Evolutionary conservation across 2,113 vertebrate genomes (phyloP), one percentile per base, ranked within the genome.

Genomic region (Phrynosoma platyrhinos): DNA sequence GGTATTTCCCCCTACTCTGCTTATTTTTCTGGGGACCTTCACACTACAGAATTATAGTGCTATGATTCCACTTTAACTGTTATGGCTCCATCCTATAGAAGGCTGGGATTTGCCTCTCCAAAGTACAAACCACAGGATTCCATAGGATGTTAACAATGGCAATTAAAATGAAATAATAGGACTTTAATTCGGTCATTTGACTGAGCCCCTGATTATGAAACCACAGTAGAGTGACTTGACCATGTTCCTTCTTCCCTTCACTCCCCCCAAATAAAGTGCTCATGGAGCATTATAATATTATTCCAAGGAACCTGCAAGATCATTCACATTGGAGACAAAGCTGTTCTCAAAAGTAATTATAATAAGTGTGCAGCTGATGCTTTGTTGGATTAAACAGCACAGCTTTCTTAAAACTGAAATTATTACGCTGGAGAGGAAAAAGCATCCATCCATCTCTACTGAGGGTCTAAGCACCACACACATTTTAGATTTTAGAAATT

Each of bases 321-420:
- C 89, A 92, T 93, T 93, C 92, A 72, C 83, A 90, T 84, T 72
- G 64, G 90, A 91, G 88, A 87, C 82, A 87, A 94, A 93, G 88
- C 91, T 92, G 89, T 55, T 40, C 69, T 93, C 86, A 76, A 90
- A 93, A 92, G 87, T 93, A 94, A 95, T 94, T 93, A 91, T 66
- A 90, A 88, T 78, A 76, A 90, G 80, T 85, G 85, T 2, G 74
- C 12, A 91, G 93, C 88, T 90, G 92, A 91, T 77, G 84, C 83
- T 92, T 94, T 91, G 68, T 85, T 90, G 89, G 83, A 79, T 88
- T 90, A 94, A 93, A 92, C 86, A 87, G 36, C 53, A 82, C n/a
- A 40, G 10, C 47, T 71, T 91, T 92, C 91, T 90, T 85, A 92
- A 92, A 42, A 85, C 20, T 87, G 86, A 69, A 89, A 93, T 58